phyloP scores from a whole-genome alignment of 2,797 vertebrate genomes.

The Pachyuromys duprasi region DNA sequence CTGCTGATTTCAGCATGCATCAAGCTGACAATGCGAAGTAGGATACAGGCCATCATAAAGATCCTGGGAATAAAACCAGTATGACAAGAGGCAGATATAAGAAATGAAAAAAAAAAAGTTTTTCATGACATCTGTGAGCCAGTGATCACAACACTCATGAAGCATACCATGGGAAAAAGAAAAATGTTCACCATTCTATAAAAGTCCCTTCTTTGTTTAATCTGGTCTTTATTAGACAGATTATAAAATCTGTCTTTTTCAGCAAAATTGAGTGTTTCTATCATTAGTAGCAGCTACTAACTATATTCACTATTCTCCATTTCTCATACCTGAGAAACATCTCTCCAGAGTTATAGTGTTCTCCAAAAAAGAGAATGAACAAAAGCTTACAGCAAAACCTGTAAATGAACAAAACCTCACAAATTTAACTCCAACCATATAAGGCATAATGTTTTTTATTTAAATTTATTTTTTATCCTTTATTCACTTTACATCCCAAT shows the following conservation, averaged over 20 bases:
- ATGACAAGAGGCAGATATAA: not conserved
- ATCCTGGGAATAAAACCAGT: conserved; percentile 20
- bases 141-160: not conserved
- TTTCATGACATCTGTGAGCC: not conserved
- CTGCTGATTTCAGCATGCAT: not conserved
- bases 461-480: no score
- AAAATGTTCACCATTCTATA: not conserved
- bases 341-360: not conserved
- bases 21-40: not conserved
- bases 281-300: not conserved
- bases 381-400: conserved; percentile 14
- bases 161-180: not conserved
- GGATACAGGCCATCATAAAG: not conserved
- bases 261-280: not conserved
- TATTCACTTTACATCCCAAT: no score
- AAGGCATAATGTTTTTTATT: not conserved
- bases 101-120: conserved; percentile 19
- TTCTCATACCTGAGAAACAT: conserved; percentile 13
- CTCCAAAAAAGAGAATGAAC: conserved; percentile 4
- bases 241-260: not conserved
- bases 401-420: not conserved
- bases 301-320: not conserved
- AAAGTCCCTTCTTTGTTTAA: conserved; percentile 21
- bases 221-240: not conserved
- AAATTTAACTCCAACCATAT: not conserved